Evolutionary conservation across 2,888 invertebrate genomes (phyloP), one percentile per base, ranked within the genome.

Genomic region (Mesoligia furuncula): DNA sequence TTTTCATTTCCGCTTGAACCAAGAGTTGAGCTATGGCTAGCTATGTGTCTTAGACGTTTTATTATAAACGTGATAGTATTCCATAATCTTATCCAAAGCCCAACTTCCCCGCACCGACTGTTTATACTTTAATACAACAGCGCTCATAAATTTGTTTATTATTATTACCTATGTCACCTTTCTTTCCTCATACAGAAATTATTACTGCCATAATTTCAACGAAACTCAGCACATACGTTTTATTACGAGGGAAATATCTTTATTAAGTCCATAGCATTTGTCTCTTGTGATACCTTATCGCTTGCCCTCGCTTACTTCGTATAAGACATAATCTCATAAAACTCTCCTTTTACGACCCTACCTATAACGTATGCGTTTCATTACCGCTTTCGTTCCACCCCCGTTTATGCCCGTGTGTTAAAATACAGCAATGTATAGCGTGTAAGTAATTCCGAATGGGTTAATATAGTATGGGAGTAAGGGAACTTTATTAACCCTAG

Each of bases 221-320:
- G 90, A 89, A 90, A 92, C 91, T 89, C 88, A 67, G 85, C 88
- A 85, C 91, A 90, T 92, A 91, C 87, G 90, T 93, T 95, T 94
- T 94, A 94, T 95, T 94, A 86, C 80, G 69, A 73, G 77, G 80
- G 86, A 86, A 89, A 89, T 91, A 93, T 92, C 94, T 93, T 94
- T 94, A 94, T 94, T 94, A 94, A 94, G 91, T 93, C 91, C 89
- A 88, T 89, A 89, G 90, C 91, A 93, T 93, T 93, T 92, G 92
- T 94, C 92, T 93, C 90, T 87, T 89, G 89, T 91, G 91, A 87
- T 89, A 88, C 80, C 88, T 90, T 90, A 89, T 88, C 87, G 85
- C 82, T 89, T 67, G 82, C 81, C 81, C 81, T 81, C 80, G 80
- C 83, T 81, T 78, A 77, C 88, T 85, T 61, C 73, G 81, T 87